Evolutionary conservation across 1,140 invertebrate genomes (phyloP), one percentile per base, ranked within the genome.

Genomic region (Neocloeon triangulifer): DNA sequence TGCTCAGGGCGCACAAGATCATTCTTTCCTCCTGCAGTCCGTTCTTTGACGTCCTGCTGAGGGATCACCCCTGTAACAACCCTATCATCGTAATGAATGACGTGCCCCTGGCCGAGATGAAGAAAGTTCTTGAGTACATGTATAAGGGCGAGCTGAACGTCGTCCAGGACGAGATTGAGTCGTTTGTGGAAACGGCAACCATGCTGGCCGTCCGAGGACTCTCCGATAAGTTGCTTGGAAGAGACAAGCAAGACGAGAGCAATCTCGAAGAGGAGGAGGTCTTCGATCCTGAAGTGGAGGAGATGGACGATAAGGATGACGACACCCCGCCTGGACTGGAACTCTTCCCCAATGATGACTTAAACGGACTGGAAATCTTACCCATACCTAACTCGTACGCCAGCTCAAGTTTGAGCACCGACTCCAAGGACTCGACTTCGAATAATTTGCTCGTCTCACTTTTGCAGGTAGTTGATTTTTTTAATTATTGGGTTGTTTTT

Each of bases 1-100:
- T 39, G n/a, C 41, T 56, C 14, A 50, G 50, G 26, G 51, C 50
- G 12, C 54, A 56, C 38, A 52, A 51, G 39, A 41, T 56, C 17
- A 46, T 56, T 21, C 43, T 56, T 8, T 54, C 53, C 2, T 51
- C 54, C 7, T 56, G 52, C 37, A 55, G 52, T 36, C 41, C 50
- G 3, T 56, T 54, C 38, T 56, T 56, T 42, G 47, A 53, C 36
- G 36, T 42, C 13, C n/a, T 18, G 15, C 21, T 57, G 35, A 37
- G 51, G 25, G 41, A 41, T 29, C 49, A 55, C 37, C 51, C 51
- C 18, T 50, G 46, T 25, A 45, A 51, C 35, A 51, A 55, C 35
- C 52, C 52, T 5, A 52, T 55, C 32, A 46, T 54, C 26, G 49
- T 55, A 29, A 40, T 55, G 18, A 48, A 50, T 37, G 46, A 51